phyloP scores from a whole-genome alignment of 2,797 vertebrate species.

The Gephyroberyx darwinii region DNA sequence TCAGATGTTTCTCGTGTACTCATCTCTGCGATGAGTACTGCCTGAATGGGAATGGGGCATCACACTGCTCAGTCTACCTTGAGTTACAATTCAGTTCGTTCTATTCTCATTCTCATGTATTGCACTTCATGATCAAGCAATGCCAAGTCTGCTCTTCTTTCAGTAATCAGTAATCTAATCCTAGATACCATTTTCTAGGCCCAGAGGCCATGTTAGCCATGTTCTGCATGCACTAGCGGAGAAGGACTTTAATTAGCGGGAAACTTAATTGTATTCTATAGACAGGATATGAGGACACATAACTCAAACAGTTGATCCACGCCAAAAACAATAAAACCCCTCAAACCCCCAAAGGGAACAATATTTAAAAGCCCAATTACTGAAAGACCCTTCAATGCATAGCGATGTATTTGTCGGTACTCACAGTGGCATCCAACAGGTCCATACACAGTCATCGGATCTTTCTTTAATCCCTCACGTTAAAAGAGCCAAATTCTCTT shows the following conservation, averaged over 20 bases:
- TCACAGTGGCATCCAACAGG: background rate
- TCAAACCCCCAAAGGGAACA: background rate
- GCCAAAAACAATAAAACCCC: conserved; percentile 23
- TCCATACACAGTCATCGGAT: background rate
- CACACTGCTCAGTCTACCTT: background rate
- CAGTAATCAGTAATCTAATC: background rate
- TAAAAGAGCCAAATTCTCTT: conserved; percentile 1
- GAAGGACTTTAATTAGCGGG: background rate
- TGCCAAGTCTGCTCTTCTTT: conserved; percentile 17
- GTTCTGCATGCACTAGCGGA: conserved; percentile 7
- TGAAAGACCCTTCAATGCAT: background rate
- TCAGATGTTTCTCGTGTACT: background rate
- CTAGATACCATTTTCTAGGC: background rate
- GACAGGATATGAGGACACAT: conserved; percentile 8
- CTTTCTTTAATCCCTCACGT: background rate
- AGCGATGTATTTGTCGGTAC: background rate
- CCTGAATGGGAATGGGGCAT: conserved; percentile 5
- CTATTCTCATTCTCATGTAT: conserved; percentile 30
- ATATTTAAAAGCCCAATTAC: background rate
- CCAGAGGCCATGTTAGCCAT: background rate
- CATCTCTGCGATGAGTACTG: background rate
- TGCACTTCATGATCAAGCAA: conserved; percentile 55
- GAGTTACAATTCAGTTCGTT: background rate
- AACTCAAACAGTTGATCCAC: conserved; percentile 20
- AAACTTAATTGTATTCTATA: conserved; percentile 6